Percentiles rank a stretch among this genome's conserved stretches.
Evolutionary conservation across 2,888 invertebrate genomes (phyloP).

Genomic region (Malthinus seriepunctatus): DNA sequence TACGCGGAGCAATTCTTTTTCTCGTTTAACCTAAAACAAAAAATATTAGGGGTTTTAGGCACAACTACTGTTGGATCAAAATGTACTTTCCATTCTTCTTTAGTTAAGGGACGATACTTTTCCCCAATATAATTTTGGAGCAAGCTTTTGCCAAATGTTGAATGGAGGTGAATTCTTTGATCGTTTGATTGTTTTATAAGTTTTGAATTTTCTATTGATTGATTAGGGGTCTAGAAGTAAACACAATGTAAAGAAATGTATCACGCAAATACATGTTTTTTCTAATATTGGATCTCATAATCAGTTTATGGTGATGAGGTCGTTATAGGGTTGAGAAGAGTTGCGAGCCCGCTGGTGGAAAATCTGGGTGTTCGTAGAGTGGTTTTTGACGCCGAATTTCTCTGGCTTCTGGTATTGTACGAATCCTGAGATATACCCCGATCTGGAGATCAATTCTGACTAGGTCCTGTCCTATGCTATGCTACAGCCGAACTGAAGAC

Average conservation of each 20-base stretch:
- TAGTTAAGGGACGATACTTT: conserved; percentile 19
- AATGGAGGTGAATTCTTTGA: conserved; percentile 8
- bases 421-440: no score
- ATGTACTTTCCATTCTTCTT: conserved; percentile 18
- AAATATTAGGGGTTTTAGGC: not conserved
- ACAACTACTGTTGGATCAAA: not conserved
- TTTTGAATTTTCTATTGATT: not conserved
- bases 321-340: no score
- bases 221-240: not conserved
- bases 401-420: no score
- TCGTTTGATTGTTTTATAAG: conserved; percentile 27
- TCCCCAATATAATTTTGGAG: conserved; percentile 15
- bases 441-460: no score
- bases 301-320: no score
- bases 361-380: no score
- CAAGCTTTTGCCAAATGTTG: conserved; percentile 11
- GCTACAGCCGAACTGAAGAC: no score
- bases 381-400: no score
- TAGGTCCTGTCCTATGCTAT: no score
- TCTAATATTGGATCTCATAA: no score
- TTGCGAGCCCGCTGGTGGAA: no score
- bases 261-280: no score
- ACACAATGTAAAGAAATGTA: not conserved
- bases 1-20: conserved; percentile 7
- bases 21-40: conserved; percentile 8